These are phyloP conservation scores for Chydorus sphaericus DNA, from an alignment of 2,888 invertebrate genomes.

Conservation along the genomic window DNA sequence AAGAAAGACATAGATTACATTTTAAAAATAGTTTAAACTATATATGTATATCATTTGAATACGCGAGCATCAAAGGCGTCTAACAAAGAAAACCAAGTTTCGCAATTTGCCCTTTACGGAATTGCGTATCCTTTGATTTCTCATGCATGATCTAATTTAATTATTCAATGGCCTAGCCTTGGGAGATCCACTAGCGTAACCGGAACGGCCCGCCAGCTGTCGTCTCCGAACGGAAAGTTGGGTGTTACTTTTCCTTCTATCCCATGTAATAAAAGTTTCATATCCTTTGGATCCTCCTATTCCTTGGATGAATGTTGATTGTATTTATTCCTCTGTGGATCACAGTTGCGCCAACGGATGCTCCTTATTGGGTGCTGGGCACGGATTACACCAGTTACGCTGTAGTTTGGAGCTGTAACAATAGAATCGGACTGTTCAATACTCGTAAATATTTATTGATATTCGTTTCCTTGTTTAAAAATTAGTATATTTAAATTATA, in stretches of 20 bases:
- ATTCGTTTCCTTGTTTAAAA: too few species aligned
- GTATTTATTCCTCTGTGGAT: background rate
- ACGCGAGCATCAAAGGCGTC: too few species aligned
- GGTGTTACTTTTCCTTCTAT: constrained; percentile 45
- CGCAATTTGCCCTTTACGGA: too few species aligned
- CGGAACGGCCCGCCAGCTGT: constrained; percentile 39
- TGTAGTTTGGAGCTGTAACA: constrained; percentile 45
- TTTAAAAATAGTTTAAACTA: too few species aligned
- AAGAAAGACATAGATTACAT: too few species aligned
- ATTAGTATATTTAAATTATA: too few species aligned
- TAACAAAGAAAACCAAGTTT: too few species aligned
- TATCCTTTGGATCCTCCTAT: background rate
- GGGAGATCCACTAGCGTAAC: constrained; percentile 39
- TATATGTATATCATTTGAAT: too few species aligned
- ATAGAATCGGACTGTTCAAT: constrained; percentile 26
- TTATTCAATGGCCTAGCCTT: constrained; percentile 33
- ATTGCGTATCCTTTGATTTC: too few species aligned
- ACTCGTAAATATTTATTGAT: constrained; percentile 33
- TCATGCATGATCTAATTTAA: too few species aligned
- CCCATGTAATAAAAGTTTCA: constrained; percentile 30
- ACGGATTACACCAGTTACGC: constrained; percentile 47
- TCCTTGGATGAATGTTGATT: background rate
- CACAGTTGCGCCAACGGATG: constrained; percentile 21
- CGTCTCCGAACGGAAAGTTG: constrained; percentile 41
- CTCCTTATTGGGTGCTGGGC: constrained; percentile 46